phyloP scores from a whole-genome alignment of 2,888 invertebrate genomes.

The Branchellion lobata region DNA sequence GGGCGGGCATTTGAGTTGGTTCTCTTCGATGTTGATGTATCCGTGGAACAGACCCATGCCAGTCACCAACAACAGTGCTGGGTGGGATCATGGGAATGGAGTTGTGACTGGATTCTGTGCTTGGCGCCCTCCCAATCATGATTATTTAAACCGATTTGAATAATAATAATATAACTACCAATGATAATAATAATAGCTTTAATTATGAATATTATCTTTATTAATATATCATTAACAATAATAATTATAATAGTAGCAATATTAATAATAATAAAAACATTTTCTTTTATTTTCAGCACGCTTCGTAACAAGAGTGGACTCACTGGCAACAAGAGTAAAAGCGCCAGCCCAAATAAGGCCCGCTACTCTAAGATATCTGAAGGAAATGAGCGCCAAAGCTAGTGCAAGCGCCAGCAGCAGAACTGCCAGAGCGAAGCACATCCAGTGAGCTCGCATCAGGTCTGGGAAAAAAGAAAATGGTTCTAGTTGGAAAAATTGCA shows the following conservation, averaged over 20 bases:
- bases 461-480: neutral
- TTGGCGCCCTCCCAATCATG: no score
- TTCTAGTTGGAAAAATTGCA: neutral
- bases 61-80: conserved; percentile 31
- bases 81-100: neutral
- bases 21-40: conserved; percentile 30
- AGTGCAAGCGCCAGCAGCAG: neutral
- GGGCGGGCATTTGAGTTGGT: conserved; percentile 18
- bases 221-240: neutral
- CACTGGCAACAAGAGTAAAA: conserved; percentile 5
- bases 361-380: neutral
- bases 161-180: no score
- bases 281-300: no score
- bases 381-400: conserved; percentile 8
- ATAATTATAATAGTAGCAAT: no score
- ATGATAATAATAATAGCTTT: no score
- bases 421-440: conserved; percentile 19
- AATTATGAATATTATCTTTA: neutral
- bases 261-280: no score
- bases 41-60: conserved; percentile 32
- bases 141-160: no score
- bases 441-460: conserved; percentile 38
- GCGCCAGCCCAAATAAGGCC: conserved; percentile 19
- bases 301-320: no score
- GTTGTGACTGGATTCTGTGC: no score